Conservation (phyloP, 2,888 invertebrate species). For the Trisateles emortualis region DNA sequence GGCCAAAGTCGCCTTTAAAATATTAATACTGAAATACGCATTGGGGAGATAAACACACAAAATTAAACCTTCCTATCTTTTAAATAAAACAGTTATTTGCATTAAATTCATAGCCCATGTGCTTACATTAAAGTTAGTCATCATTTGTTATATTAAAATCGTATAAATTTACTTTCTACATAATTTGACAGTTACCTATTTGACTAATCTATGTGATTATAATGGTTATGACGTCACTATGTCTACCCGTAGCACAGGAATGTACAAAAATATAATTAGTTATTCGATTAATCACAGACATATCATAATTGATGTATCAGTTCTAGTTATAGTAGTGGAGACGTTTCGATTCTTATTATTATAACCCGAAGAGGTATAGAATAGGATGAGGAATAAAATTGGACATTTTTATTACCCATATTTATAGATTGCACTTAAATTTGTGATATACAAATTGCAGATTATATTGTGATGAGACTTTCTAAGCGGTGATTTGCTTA, state of each 20-base stretch:
- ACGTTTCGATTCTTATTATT: background rate
- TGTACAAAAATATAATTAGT: constrained; percentile 83
- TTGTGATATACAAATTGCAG: no score
- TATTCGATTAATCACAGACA: constrained; percentile 76
- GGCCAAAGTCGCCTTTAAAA: constrained; percentile 25
- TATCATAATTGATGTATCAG: constrained; percentile 55
- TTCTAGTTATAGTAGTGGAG: constrained; percentile 37
- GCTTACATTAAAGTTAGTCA: constrained; percentile 37
- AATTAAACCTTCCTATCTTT: constrained; percentile 47
- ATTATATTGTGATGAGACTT: no score
- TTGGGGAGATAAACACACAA: constrained; percentile 45
- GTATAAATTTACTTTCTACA: constrained; percentile 48
- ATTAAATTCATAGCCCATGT: constrained; percentile 56
- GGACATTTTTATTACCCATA: no score
- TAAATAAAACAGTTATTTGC: constrained; percentile 49
- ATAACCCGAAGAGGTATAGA: background rate
- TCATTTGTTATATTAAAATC: constrained; percentile 45
- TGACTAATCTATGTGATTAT: constrained; percentile 43
- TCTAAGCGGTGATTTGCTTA: no score
- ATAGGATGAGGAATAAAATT: background rate
- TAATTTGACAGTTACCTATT: constrained; percentile 52
- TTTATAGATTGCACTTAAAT: no score
- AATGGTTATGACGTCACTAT: constrained; percentile 38
- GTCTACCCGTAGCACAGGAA: constrained; percentile 83
- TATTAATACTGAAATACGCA: constrained; percentile 62